Conservation (phyloP, 30 jellyfish, hydroid and myxozoan genomes). For the Mastigias papua region DNA sequence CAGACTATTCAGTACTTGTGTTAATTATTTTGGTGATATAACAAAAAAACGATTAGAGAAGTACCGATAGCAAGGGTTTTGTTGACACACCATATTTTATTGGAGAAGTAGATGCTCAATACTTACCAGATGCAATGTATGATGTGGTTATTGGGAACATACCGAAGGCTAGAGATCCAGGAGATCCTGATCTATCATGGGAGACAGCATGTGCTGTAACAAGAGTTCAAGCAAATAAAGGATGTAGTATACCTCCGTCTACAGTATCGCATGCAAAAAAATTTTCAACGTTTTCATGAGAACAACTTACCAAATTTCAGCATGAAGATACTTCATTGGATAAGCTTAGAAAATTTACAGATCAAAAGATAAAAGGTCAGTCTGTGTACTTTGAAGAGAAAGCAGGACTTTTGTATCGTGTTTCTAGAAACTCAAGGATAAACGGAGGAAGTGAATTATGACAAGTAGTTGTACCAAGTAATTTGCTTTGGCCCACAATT, state of each 20-base stretch:
- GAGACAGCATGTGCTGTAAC: conserved; percentile 41
- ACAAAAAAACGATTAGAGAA: conserved; percentile 32
- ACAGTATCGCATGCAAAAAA: conserved; percentile 29
- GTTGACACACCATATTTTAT: conserved; percentile 41
- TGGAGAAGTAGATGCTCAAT: conserved; percentile 52
- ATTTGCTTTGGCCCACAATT: conserved; percentile 43
- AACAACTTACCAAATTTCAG: conserved; percentile 33
- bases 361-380: conserved; percentile 49
- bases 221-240: conserved; percentile 53
- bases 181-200: conserved; percentile 51
- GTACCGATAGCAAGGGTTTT: conserved; percentile 59
- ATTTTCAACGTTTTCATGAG: conserved; percentile 42
- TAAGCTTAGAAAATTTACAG: conserved; percentile 46
- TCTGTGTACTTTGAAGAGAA: conserved; percentile 41
- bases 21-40: no score
- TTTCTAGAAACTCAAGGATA: conserved; percentile 15
- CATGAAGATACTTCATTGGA: conserved; percentile 54
- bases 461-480: conserved; percentile 32
- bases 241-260: background rate
- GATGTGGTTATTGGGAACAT: conserved; percentile 70
- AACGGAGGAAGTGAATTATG: conserved; percentile 37
- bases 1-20: no score
- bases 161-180: conserved; percentile 49
- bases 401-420: conserved; percentile 28
- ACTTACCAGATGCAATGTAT: conserved; percentile 49